These are phyloP conservation scores for Rhinoraja longicauda DNA, from an alignment of 2,797 vertebrate species.

Conservation along the genomic window DNA sequence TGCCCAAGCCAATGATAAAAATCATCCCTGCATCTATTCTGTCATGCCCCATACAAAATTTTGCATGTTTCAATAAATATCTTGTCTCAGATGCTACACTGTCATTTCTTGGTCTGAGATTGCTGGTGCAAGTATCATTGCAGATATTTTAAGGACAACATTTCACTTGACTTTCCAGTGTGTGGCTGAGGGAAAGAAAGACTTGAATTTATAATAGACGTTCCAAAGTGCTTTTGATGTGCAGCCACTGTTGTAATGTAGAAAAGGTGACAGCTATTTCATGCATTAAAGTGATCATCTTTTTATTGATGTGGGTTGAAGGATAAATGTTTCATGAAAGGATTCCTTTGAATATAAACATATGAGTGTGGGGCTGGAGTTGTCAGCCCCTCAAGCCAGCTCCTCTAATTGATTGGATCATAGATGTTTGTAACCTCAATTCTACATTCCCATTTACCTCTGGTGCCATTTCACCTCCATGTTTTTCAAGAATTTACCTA, in stretches of 20 bases:
- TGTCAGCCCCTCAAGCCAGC: no score
- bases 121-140: not conserved
- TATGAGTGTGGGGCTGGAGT: not conserved
- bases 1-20: no score
- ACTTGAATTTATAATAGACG: not conserved
- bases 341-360: not conserved
- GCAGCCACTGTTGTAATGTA: not conserved
- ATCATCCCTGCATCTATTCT: no score
- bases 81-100: not conserved
- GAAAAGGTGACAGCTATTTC: not conserved
- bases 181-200: not conserved
- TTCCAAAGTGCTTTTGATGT: not conserved
- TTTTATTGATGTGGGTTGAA: not conserved
- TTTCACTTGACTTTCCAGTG: not conserved
- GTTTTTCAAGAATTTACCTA: no score
- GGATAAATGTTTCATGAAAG: not conserved
- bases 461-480: no score
- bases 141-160: not conserved
- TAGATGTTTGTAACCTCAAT: no score
- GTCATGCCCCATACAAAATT: no score
- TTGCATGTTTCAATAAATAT: no score
- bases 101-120: not conserved
- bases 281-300: not conserved
- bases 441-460: no score
- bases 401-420: no score